phyloP scores from a whole-genome alignment of 2,113 vertebrate species.

The Rhineura floridana region DNA sequence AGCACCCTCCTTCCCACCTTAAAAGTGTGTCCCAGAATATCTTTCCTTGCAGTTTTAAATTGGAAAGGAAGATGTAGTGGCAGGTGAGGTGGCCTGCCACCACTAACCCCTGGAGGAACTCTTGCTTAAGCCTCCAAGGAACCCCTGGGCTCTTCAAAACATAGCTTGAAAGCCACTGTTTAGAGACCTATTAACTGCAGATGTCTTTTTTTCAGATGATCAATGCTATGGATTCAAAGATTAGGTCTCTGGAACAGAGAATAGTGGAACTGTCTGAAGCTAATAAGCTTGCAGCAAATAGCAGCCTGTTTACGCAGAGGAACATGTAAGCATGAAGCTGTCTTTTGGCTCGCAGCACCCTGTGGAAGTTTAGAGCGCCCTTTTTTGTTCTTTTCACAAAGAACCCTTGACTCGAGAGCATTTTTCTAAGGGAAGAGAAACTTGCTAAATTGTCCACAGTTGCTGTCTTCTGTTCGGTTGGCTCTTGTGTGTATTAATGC shows the following conservation, averaged over 20 bases:
- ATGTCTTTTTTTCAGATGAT: slow-evolving; percentile 86
- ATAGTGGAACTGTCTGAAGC: slow-evolving; percentile 96
- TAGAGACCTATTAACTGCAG: slow-evolving; percentile 12
- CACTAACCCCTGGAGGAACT: no score
- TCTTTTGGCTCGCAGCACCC: not conserved
- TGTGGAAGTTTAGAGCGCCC: slow-evolving; percentile 3
- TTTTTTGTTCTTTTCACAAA: slow-evolving; percentile 32
- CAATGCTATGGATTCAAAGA: slow-evolving; percentile 99
- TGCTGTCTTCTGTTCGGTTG: not conserved
- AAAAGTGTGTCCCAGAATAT: not conserved
- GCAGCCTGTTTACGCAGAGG: slow-evolving; percentile 97
- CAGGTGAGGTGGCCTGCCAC: not conserved
- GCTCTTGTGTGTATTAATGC: slow-evolving; percentile 26
- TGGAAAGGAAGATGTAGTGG: not conserved
- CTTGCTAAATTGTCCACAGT: not conserved
- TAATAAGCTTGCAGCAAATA: slow-evolving; percentile 97
- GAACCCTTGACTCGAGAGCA: not conserved
- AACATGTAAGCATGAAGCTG: slow-evolving; percentile 89
- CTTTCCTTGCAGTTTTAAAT: not conserved
- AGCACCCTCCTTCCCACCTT: not conserved
- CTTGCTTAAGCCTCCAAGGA: not conserved
- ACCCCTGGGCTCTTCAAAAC: not conserved
- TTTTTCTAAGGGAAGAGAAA: not conserved
- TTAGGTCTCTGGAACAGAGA: slow-evolving; percentile 95
- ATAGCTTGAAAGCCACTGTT: not conserved